phyloP scores from a whole-genome alignment of 1,140 invertebrate genomes.

The Condylostylus longicornis region DNA sequence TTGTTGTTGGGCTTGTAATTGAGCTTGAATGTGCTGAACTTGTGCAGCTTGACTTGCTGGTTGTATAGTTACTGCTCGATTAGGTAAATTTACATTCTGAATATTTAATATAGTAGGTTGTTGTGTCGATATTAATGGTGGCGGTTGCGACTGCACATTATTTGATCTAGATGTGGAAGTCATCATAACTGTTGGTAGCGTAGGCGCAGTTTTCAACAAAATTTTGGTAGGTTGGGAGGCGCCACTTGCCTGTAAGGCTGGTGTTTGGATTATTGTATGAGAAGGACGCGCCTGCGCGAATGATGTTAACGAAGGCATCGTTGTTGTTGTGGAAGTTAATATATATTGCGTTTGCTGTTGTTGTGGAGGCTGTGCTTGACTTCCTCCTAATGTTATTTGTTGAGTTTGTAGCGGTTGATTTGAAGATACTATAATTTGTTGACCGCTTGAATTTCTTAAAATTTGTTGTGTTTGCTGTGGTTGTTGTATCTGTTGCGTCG shows the following conservation, averaged over 20 bases:
- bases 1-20: conserved; percentile 27
- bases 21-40: conserved; percentile 27
- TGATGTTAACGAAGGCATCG: conserved; percentile 23
- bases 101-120: conserved; percentile 23
- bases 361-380: no score
- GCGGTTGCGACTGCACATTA: conserved; percentile 5
- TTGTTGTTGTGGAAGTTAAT: conserved; percentile 5
- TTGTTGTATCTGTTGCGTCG: conserved; percentile 11
- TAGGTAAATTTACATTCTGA: conserved; percentile 28
- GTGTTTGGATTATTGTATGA: conserved; percentile 24
- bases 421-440: no score
- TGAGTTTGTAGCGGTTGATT: conserved; percentile 3
- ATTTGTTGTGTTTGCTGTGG: not conserved
- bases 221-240: conserved; percentile 21
- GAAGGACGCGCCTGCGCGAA: conserved; percentile 21
- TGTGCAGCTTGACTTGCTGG: conserved; percentile 29
- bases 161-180: conserved; percentile 14
- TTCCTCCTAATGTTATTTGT: no score
- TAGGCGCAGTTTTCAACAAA: conserved; percentile 20
- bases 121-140: conserved; percentile 7
- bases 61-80: conserved; percentile 28
- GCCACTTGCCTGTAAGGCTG: conserved; percentile 9
- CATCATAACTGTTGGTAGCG: conserved; percentile 19
- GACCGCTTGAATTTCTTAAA: no score
- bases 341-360: conserved; percentile 1